Base-by-base conservation (phyloP, 1,140 invertebrate genomes). In the Pogonognathellus flavescens region DNA sequence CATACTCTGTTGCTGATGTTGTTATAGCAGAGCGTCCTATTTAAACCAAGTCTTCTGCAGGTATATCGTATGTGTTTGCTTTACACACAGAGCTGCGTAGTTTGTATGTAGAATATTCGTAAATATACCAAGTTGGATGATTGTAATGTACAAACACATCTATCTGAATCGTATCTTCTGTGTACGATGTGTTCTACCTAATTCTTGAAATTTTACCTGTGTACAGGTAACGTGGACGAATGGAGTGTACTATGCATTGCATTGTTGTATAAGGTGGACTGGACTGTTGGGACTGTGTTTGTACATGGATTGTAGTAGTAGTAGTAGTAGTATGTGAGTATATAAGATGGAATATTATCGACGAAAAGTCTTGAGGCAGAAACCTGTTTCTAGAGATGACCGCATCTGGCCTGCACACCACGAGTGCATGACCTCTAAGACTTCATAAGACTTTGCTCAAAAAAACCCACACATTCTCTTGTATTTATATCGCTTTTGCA, bases 401-500 rank as follows among this genome's bases (percentile, higher is more conserved):
- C 88, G 88, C 88, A 88, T 87, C 88, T 88, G 88, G 86, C 88
- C 88, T 88, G 88, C 86, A 86, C 76, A 86, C 49, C 85, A 85
- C 49, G 86, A 88, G 88, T 88, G 88, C 88, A 88, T 88, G 88
- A 88, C 88, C 88, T 88, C 85, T 87, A 88, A 86, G 88, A 85
- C 76, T 84, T 87, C 49, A 66, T 59, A 82, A 82, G 59, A 41
- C 82, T 85, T 85, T 85, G 70, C 81, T 80, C 84, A 84, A 87
- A 87, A 85, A 87, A 87, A 72, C 84, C 86, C 86, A 82, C 83
- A 85, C 84, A 83, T 84, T 87, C 86, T 85, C 82, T 57, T 82
- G 84, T 87, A 87, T 87, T 87, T 87, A 87, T 87, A 85, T 85
- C 80, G 80, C 84, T 85, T 87, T 87, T 87, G 86, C 86, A 86